phyloP scores from a whole-genome alignment of 2,797 vertebrate species.

The Lagorchestes hirsutus region DNA sequence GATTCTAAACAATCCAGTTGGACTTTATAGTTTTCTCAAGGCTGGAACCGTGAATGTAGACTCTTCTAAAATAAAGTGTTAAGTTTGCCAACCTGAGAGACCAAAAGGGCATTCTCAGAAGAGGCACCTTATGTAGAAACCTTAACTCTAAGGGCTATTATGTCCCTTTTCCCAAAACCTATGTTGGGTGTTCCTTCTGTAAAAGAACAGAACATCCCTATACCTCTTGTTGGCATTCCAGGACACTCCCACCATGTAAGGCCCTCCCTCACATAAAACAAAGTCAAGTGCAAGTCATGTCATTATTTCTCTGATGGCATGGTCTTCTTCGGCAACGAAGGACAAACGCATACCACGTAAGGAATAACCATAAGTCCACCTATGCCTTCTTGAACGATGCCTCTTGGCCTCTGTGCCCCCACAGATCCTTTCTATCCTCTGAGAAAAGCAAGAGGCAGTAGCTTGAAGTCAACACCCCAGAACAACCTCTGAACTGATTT shows the following conservation, averaged over 20 bases:
- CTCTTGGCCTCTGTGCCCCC: background rate
- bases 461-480: background rate
- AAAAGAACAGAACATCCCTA: background rate
- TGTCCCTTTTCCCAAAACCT: slow-evolving; percentile 14
- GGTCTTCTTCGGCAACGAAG: no score
- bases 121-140: background rate
- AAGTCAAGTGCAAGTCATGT: no score
- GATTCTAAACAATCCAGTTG: background rate
- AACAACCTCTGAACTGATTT: background rate
- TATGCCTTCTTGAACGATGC: background rate
- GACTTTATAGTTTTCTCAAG: background rate
- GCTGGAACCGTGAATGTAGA: background rate
- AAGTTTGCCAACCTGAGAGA: background rate
- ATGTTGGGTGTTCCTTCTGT: background rate
- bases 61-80: background rate
- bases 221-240: background rate
- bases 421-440: background rate
- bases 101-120: background rate
- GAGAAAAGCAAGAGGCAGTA: background rate
- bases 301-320: no score
- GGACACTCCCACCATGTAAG: background rate
- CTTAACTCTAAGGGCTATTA: background rate
- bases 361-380: background rate
- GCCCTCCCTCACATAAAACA: no score
- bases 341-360: background rate